Percentiles rank a stretch among this genome's conserved stretches.
These are phyloP conservation scores for Rhinolophus sinicus DNA, from an alignment of 2,113 vertebrate species.

Conservation along the genomic window DNA sequence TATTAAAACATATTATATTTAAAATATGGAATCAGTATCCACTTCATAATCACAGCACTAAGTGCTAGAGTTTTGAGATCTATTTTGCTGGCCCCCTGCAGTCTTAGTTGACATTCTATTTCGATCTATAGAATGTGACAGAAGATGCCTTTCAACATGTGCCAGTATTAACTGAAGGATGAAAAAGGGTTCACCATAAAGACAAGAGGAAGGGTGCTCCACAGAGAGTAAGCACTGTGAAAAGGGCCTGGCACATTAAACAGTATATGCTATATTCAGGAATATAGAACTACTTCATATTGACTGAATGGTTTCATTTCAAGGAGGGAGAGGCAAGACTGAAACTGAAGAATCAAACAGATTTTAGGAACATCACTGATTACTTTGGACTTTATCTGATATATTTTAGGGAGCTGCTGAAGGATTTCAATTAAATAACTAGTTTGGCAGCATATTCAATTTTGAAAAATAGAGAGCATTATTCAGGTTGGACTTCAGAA, in stretches of 20 bases:
- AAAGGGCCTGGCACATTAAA: neutral
- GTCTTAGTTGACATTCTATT: neutral
- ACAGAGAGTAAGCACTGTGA: neutral
- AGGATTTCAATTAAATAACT: neutral
- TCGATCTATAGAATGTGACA: neutral
- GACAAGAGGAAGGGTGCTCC: rapidly evolving
- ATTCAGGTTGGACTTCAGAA: neutral
- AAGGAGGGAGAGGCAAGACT: neutral
- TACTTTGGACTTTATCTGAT: neutral
- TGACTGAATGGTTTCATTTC: neutral
- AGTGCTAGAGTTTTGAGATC: neutral
- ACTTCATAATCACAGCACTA: neutral
- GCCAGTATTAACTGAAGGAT: neutral
- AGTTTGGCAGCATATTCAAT: neutral
- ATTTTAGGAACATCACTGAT: neutral
- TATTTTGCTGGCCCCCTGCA: neutral
- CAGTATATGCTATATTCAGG: neutral
- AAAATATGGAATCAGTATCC: neutral
- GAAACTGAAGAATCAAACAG: neutral
- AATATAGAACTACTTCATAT: neutral
- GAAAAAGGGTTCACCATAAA: neutral
- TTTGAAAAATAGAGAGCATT: neutral
- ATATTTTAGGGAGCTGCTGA: neutral
- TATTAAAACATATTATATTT: neutral
- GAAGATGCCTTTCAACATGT: neutral